Conservation (phyloP, 2,113 vertebrate species). For the Hippocampus barbouri region DNA sequence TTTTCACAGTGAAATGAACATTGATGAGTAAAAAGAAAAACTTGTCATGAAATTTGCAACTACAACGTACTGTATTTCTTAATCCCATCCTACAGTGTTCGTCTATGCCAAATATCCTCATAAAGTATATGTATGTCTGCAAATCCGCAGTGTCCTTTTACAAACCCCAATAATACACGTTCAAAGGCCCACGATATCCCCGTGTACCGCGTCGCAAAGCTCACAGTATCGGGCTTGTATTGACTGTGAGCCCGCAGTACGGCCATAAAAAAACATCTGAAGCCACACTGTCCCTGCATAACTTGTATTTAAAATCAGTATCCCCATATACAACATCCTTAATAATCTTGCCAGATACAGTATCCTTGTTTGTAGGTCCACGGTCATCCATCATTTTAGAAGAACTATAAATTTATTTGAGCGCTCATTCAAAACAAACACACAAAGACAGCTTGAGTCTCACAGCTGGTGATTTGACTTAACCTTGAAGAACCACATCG, state of each 20-base stretch:
- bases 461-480: background rate
- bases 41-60: background rate
- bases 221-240: background rate
- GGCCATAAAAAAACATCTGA: background rate
- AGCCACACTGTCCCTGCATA: background rate
- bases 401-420: background rate
- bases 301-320: background rate
- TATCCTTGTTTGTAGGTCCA: background rate
- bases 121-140: background rate
- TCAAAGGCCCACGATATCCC: background rate
- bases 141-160: background rate
- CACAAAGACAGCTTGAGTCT: background rate
- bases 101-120: background rate
- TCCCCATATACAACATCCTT: background rate
- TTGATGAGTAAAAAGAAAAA: no score
- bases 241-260: background rate
- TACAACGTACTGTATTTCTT: background rate
- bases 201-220: background rate
- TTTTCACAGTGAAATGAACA: no score
- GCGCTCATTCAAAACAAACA: background rate
- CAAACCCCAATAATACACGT: background rate
- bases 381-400: background rate
- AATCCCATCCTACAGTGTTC: background rate
- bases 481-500: background rate
- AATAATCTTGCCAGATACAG: background rate